Evolutionary conservation across 2,113 vertebrate species (phyloP), one percentile per base, ranked within the genome.

Genomic region (Scomber japonicus): DNA sequence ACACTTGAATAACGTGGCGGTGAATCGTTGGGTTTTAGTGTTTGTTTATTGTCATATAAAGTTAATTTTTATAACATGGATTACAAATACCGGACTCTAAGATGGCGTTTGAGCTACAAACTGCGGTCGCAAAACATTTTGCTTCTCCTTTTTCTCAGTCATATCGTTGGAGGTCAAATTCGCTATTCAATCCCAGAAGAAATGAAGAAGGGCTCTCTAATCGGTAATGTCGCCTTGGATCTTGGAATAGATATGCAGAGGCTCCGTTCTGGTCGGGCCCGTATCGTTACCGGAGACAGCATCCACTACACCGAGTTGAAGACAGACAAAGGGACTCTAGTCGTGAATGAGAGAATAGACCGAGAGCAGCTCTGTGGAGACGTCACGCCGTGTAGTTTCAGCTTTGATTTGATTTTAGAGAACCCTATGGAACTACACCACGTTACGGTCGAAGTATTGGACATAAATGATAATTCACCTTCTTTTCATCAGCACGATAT

Each of bases 151-250:
- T 51, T 56, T 24, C 11, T 62, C 3, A 15, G 3, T 16, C 50
- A 74, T n/a, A 4, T 15, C 4, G 53, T 24, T 21, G 21, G 87
- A 44, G 89, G 93, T 45, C 94, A 94, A 2, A 89, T 96, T 75
- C 92, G 93, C 14, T 96, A 97, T 87, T 94, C 95, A 2, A 88
- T 96, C 46, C 93, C 92, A 0, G 96, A 97, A 81, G 95, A 96
- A 83, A 90, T 95, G 89, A 88, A 90, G 71, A 89, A 93, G 53
- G 90, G 88, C 11, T 91, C 89, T 0, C 16, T 88, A 0, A 88
- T 97, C 21, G 95, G 95, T 13, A 94, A 95, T 51, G 90, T 96
- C 2, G 95, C 94, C 1, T 91, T 93, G 3, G 96, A 96, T 68
- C 86, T 96, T 2, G 95, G 93, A 45, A 83, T 96, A 75, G 91